Conservation (phyloP, 2,113 vertebrate species). For the Lasiurus borealis region DNA sequence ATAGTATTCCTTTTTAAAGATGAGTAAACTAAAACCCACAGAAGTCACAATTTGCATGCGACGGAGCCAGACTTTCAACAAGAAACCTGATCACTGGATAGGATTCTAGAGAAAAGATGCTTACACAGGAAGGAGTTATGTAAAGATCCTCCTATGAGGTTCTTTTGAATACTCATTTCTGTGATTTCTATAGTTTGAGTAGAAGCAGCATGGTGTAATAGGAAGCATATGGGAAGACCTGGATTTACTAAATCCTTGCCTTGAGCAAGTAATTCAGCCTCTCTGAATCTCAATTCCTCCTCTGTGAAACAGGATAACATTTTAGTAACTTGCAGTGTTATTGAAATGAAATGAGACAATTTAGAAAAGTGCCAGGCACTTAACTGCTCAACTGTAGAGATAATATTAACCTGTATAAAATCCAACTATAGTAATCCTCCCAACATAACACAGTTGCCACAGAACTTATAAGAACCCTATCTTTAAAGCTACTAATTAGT, state of each 20-base stretch:
- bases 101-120: neutral
- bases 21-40: neutral
- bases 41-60: neutral
- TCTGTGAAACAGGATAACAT: neutral
- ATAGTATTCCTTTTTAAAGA: neutral
- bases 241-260: neutral
- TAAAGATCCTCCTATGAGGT: neutral
- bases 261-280: slow-evolving; percentile 20
- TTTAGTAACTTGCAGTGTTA: neutral
- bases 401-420: neutral
- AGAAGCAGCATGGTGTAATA: neutral
- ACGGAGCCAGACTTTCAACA: neutral
- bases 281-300: neutral
- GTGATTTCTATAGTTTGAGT: neutral
- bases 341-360: slow-evolving; percentile 36
- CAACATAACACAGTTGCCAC: neutral
- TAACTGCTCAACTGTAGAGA: neutral
- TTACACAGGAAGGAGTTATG: neutral
- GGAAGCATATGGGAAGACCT: neutral
- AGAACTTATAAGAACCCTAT: neutral
- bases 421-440: neutral
- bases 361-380: neutral
- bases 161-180: slow-evolving; percentile 3
- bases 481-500: neutral
- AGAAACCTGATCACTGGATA: neutral